These are phyloP conservation scores for Sesia apiformis DNA, from an alignment of 2,888 invertebrate species.

Conservation along the genomic window DNA sequence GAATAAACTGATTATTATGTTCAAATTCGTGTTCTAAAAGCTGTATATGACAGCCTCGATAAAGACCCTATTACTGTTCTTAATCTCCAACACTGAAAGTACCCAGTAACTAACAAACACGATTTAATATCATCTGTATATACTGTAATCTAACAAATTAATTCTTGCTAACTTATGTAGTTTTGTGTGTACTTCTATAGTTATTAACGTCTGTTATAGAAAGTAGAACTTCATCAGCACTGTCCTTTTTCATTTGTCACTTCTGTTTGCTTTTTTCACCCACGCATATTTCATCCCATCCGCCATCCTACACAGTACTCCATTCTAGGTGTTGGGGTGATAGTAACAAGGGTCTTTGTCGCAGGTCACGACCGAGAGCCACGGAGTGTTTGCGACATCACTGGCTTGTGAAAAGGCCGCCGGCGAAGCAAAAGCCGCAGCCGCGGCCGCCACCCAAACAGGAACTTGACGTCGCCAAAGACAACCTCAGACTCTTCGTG, in stretches of 20 bases:
- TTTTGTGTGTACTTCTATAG: not conserved
- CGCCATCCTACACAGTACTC: not conserved
- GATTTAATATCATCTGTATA: not conserved
- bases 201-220: not conserved
- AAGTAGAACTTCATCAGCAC: not conserved
- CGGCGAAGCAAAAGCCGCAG: constrained; percentile 32
- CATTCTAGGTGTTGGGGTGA: constrained; percentile 53
- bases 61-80: constrained; percentile 66
- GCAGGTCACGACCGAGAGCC: constrained; percentile 89
- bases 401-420: constrained; percentile 82
- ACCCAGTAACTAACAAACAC: constrained; percentile 38
- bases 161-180: not conserved
- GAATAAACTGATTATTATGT: not conserved
- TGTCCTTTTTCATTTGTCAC: not conserved
- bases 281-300: not conserved
- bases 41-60: constrained; percentile 46
- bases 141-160: not conserved
- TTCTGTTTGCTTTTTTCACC: not conserved
- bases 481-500: constrained; percentile 88
- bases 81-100: constrained; percentile 49
- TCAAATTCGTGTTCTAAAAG: constrained; percentile 9
- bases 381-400: constrained; percentile 88
- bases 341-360: constrained; percentile 74
- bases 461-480: constrained; percentile 84
- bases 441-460: constrained; percentile 51